These are phyloP conservation scores for Patella vulgata DNA, from an alignment of 1,140 invertebrate genomes.

Conservation along the genomic window DNA sequence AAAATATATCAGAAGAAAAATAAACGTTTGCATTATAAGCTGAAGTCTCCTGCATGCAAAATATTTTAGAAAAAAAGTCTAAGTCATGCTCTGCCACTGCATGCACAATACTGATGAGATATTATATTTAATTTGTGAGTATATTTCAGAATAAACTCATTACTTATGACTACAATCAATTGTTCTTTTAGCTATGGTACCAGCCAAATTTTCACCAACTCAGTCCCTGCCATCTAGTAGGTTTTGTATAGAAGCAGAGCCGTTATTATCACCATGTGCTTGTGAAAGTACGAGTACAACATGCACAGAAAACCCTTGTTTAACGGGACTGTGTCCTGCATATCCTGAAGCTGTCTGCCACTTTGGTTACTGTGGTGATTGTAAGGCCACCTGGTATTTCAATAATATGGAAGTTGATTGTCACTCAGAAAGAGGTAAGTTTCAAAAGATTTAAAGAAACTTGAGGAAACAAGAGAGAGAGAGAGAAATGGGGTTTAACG, in stretches of 20 bases:
- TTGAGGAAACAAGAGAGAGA: no score
- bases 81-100: no score
- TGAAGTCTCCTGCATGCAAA: no score
- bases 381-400: slow-evolving; percentile 44
- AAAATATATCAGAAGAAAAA: no score
- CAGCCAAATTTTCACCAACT: slow-evolving; percentile 21
- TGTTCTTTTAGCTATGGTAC: slow-evolving; percentile 41
- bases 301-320: slow-evolving; percentile 49
- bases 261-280: slow-evolving; percentile 42
- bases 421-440: slow-evolving; percentile 37
- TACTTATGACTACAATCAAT: background rate
- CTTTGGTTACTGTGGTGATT: slow-evolving; percentile 46
- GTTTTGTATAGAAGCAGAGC: slow-evolving; percentile 52
- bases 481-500: no score
- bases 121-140: background rate
- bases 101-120: no score
- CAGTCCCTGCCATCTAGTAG: slow-evolving; percentile 26
- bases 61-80: no score
- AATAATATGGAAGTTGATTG: slow-evolving; percentile 46
- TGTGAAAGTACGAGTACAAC: slow-evolving; percentile 36
- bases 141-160: background rate
- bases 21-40: no score
- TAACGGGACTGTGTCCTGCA: slow-evolving; percentile 36
- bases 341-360: slow-evolving; percentile 50
- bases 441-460: no score